Evolutionary conservation across 1,140 invertebrate species (phyloP).

Genomic region (Whitmania pigra): DNA sequence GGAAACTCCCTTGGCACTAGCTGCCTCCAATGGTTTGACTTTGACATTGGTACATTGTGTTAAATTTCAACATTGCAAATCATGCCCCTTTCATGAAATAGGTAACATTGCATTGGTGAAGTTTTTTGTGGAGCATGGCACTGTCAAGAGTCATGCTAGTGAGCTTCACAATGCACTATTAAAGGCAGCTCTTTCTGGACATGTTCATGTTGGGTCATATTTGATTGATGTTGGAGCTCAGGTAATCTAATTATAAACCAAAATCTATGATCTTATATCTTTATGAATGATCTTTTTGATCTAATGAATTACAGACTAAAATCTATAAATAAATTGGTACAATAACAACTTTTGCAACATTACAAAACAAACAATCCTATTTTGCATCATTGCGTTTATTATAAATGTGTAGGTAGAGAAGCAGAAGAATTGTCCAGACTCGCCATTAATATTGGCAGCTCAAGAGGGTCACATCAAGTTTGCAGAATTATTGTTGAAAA

Average conservation of each 20-base stretch:
- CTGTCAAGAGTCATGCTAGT: constrained; percentile 76
- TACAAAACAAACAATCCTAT: too few species aligned
- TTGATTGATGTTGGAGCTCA: constrained; percentile 59
- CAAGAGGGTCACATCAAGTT: constrained; percentile 95
- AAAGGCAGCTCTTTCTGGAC: constrained; percentile 99
- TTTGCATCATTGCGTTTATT: not conserved
- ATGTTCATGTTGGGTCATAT: constrained; percentile 49
- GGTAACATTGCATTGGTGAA: constrained; percentile 84
- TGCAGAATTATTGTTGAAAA: constrained; percentile 75
- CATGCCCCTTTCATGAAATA: not conserved
- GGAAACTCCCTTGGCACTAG: constrained; percentile 17
- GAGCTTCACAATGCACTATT: constrained; percentile 98
- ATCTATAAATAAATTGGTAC: too few species aligned
- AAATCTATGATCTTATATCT: too few species aligned
- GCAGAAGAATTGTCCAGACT: constrained; percentile 98
- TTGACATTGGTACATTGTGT: not conserved
- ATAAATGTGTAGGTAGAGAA: constrained; percentile 67
- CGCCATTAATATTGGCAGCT: constrained; percentile 87
- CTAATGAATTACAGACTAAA: too few species aligned
- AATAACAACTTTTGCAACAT: too few species aligned
- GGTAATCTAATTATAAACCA: constrained; percentile 69
- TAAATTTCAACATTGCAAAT: not conserved
- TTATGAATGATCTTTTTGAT: not conserved
- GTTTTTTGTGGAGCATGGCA: constrained; percentile 43
- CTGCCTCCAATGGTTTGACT: constrained; percentile 41